These are phyloP conservation scores for Eilema caniola DNA, from an alignment of 2,888 invertebrate species.

Conservation along the genomic window DNA sequence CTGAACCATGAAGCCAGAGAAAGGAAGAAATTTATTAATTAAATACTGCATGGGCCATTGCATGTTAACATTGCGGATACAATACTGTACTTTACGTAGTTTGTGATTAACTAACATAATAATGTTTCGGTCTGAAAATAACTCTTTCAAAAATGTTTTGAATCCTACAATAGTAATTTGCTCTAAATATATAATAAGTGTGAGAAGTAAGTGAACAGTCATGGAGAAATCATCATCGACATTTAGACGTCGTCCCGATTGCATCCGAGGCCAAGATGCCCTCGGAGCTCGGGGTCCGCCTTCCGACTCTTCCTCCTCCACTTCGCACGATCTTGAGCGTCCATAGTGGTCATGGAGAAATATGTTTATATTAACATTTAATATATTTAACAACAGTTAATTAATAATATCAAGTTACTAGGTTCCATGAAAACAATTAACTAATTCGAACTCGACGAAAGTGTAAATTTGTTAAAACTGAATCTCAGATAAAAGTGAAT, in stretches of 20 bases:
- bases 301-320: too few species aligned
- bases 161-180: neutral
- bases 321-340: too few species aligned
- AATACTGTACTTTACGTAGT: conserved; percentile 23
- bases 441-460: neutral
- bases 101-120: conserved; percentile 34
- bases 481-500: conserved; percentile 10
- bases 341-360: neutral
- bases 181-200: neutral
- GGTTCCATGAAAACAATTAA: conserved; percentile 9
- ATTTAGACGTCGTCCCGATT: too few species aligned
- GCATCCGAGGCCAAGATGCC: too few species aligned
- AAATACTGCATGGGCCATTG: conserved; percentile 42
- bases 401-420: neutral
- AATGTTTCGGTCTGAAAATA: neutral
- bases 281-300: too few species aligned
- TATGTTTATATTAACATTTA: neutral
- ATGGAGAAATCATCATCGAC: too few species aligned
- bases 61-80: conserved; percentile 33
- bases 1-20: conserved; percentile 31
- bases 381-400: neutral
- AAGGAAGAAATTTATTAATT: conserved; percentile 46
- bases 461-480: conserved; percentile 11
- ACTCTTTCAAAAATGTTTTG: neutral
- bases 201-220: too few species aligned